These are phyloP conservation scores for Morinoia aosen DNA, from an alignment of 2,888 invertebrate species.

Conservation along the genomic window DNA sequence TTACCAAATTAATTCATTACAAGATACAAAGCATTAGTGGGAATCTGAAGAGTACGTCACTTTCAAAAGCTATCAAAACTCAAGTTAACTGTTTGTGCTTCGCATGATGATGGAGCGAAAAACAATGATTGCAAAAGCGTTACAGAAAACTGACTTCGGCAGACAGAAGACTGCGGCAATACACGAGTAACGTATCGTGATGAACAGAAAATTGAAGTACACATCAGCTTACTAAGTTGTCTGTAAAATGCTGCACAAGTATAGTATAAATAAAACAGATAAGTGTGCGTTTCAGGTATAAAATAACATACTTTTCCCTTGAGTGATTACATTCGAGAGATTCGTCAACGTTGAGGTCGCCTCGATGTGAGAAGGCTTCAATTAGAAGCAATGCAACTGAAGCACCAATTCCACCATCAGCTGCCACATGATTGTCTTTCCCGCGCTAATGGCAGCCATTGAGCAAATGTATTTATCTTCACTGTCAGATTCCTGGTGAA, in stretches of 20 bases:
- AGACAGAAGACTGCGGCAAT: not conserved
- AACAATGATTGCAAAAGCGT: not conserved
- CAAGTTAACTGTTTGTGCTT: not conserved
- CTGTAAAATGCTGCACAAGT: not conserved
- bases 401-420: constrained; percentile 23
- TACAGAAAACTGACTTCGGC: not conserved
- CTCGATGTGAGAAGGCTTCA: not conserved
- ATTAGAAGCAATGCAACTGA: not conserved
- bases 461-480: constrained; percentile 34
- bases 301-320: not conserved
- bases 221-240: not conserved
- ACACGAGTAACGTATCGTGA: not conserved
- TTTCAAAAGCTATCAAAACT: not conserved
- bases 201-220: not conserved
- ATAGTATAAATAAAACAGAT: not conserved
- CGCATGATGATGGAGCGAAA: not conserved
- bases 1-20: not conserved
- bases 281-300: not conserved
- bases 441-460: constrained; percentile 30
- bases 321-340: not conserved
- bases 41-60: not conserved
- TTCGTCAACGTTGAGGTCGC: not conserved
- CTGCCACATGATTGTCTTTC: constrained; percentile 14
- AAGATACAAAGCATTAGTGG: not conserved
- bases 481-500: not conserved